Evolutionary conservation across 2,888 invertebrate genomes (phyloP).

Genomic region (Stictocephala bisonia): DNA sequence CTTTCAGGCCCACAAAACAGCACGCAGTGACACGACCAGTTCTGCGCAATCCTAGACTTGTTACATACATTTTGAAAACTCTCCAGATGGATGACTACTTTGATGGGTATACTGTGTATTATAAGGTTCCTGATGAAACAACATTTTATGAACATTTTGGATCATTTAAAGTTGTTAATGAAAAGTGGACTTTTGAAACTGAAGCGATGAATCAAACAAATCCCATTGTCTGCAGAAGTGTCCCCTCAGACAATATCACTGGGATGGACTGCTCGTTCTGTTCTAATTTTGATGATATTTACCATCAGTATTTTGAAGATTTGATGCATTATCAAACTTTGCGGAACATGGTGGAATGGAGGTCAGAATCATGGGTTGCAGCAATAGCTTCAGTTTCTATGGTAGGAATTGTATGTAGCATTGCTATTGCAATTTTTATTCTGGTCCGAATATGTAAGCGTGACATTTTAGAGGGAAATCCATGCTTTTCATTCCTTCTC

Average conservation of each 20-base stretch:
- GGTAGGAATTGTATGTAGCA: conserved; percentile 73
- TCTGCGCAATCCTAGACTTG: conserved; percentile 8
- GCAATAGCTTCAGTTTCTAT: conserved; percentile 75
- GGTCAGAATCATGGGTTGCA: conserved; percentile 69
- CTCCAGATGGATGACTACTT: conserved; percentile 49
- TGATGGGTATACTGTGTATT: conserved; percentile 46
- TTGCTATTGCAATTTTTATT: conserved; percentile 75
- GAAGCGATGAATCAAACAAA: conserved; percentile 41
- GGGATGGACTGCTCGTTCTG: conserved; percentile 53
- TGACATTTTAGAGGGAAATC: conserved; percentile 77
- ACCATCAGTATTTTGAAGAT: conserved; percentile 44
- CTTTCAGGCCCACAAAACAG: conserved; percentile 34
- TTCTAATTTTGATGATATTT: conserved; percentile 48
- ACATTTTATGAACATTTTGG: conserved; percentile 43
- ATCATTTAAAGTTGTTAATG: conserved; percentile 40
- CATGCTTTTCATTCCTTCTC: conserved; percentile 66
- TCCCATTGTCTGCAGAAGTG: conserved; percentile 40
- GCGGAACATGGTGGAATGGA: conserved; percentile 55
- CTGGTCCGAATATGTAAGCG: conserved; percentile 72
- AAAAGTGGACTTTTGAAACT: conserved; percentile 39
- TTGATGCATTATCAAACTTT: conserved; percentile 16
- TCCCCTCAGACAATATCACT: conserved; percentile 48
- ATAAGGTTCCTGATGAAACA: conserved; percentile 36
- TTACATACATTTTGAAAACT: conserved; percentile 36
- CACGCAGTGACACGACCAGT: conserved; percentile 4